Percentiles rank a stretch among this genome's conserved stretches.
Conservation (phyloP, 2,797 vertebrate species). For the Calcarius lapponicus region DNA sequence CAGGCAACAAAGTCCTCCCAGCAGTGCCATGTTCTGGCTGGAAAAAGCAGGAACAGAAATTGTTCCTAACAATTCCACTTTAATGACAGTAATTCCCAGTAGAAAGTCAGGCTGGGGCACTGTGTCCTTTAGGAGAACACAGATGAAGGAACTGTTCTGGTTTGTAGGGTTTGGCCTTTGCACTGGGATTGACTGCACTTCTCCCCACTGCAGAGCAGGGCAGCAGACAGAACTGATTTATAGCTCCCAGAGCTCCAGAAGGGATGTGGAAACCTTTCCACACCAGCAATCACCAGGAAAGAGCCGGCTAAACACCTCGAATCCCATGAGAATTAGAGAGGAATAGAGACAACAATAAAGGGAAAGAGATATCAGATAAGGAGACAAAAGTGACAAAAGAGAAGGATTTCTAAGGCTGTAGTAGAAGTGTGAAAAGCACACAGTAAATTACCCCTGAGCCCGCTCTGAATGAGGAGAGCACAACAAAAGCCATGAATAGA, state of each 20-base stretch:
- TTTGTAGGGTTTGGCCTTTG: not conserved
- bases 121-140: not conserved
- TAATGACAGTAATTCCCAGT: not conserved
- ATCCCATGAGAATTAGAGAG: not conserved
- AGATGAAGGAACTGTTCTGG: not conserved
- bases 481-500: conserved; percentile 16
- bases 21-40: not conserved
- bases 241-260: not conserved
- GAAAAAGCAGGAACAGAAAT: not conserved
- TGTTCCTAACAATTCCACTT: not conserved
- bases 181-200: not conserved
- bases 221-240: not conserved
- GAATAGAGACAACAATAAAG: not conserved
- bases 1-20: not conserved
- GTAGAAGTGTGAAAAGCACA: conserved; percentile 7
- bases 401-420: not conserved
- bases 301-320: not conserved
- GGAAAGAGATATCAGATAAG: not conserved
- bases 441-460: conserved; percentile 33
- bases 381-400: not conserved
- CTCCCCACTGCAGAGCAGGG: not conserved
- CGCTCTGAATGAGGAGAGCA: conserved; percentile 3
- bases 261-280: not conserved
- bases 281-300: not conserved
- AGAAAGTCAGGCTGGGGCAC: not conserved